Evolutionary conservation across 2,888 invertebrate genomes (phyloP), one percentile per base, ranked within the genome.

Genomic region (Chaetogeoica ovagalla): DNA sequence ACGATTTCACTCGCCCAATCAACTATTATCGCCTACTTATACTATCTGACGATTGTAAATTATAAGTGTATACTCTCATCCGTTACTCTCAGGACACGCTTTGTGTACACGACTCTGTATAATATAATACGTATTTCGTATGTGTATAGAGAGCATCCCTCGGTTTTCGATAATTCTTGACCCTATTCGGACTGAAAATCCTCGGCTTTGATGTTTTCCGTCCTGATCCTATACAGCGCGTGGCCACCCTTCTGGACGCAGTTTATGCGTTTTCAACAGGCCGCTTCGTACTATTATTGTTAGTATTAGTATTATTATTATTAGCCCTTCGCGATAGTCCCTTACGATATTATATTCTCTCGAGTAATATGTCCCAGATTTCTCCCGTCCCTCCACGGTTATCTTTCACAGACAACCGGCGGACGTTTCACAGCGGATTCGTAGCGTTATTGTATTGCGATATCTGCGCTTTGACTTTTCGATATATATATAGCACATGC

Each of bases 141-240:
- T 70, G 52, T 37, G 39, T 63, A 63, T 6, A 52, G 8, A 23
- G 39, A 15, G 30, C 55, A 7, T 57, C 75, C 52, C 70, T 69
- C 21, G n/a, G 48, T 48, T 65, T 62, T 63, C n/a, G 52, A 71
- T 63, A 19, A 52, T 79, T 63, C 63, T 62, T 55, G 70, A 70
- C 70, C 77, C 77, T 66, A 43, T 43, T 7, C 43, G 9, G 8
- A 30, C 2, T 23, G 1, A 37, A 65, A 63, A 55, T 65, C 63
- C 52, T 37, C 11, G 57, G 69, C 76, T 77, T 77, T 77, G 76
- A 77, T 77, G 76, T 77, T 48, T 69, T 62, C n/a, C 48, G 48
- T 60, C 68, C 55, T 30, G 30, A 30, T 30, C 30, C 30, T 30
- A 4, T 4, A 30, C 43, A 6, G 43, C 43, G 43, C 43, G 30